Percentiles rank a stretch among this genome's conserved stretches.
These are phyloP conservation scores for Melinaea marsaeus DNA, from an alignment of 2,888 invertebrate species.

Conservation along the genomic window DNA sequence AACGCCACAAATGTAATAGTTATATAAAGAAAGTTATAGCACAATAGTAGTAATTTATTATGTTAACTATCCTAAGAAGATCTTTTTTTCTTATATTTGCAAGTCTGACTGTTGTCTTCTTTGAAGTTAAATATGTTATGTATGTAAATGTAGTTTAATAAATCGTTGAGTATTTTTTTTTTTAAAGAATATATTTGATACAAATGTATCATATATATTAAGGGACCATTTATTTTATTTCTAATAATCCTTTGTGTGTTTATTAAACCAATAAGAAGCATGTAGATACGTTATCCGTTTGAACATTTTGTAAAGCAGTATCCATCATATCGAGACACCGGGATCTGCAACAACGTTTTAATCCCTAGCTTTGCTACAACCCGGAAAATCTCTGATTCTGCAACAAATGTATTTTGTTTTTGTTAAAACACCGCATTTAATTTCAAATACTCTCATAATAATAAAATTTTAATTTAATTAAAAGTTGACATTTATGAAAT, in stretches of 20 bases:
- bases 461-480: too few species aligned
- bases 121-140: too few species aligned
- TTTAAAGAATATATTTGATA: constrained; percentile 25
- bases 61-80: too few species aligned
- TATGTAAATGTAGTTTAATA: too few species aligned
- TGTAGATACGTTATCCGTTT: constrained; percentile 29
- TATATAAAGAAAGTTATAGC: neutral
- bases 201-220: constrained; percentile 28
- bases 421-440: constrained; percentile 26
- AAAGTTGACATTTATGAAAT: neutral
- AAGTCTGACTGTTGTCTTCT: too few species aligned
- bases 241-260: constrained; percentile 30
- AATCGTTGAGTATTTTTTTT: constrained; percentile 11
- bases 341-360: constrained; percentile 52
- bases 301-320: constrained; percentile 32
- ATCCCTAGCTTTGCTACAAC: constrained; percentile 46
- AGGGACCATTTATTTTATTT: constrained; percentile 30
- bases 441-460: constrained; percentile 2
- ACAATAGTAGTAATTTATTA: too few species aligned
- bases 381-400: constrained; percentile 52
- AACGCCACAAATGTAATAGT: neutral
- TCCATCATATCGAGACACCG: constrained; percentile 18
- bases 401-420: constrained; percentile 41
- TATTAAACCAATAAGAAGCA: constrained; percentile 30
- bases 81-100: too few species aligned